Evolutionary conservation across 2,888 invertebrate genomes (phyloP).

Genomic region (Zhengitettix transpicula): DNA sequence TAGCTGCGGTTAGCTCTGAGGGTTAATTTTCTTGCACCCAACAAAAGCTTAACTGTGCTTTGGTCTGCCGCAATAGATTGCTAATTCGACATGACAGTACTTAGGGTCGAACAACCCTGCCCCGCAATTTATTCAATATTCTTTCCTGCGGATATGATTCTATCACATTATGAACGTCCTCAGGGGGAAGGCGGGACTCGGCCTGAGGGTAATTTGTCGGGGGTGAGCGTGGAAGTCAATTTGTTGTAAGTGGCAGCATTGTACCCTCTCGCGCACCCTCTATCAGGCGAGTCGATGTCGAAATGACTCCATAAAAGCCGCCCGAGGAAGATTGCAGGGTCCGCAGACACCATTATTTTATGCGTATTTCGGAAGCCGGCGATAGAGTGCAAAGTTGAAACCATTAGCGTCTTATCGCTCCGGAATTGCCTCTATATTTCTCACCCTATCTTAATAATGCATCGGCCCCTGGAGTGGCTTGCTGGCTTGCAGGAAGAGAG

Average conservation of each 20-base stretch:
- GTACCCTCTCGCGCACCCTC: neutral
- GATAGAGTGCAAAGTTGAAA: conserved; percentile 41
- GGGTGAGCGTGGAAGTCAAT: conserved; percentile 8
- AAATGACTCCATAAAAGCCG: conserved; percentile 7
- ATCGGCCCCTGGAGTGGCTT: conserved; percentile 19
- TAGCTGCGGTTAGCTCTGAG: too few relatives aligned
- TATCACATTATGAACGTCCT: conserved; percentile 6
- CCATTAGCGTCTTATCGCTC: conserved; percentile 38
- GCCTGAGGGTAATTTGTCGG: neutral
- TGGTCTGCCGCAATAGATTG: neutral
- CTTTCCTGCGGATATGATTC: conserved; percentile 8
- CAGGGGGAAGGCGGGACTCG: neutral
- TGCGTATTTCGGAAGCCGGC: conserved; percentile 18
- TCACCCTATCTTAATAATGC: conserved; percentile 29
- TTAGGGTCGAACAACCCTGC: neutral
- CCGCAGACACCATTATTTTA: conserved; percentile 12
- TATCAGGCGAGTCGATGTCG: conserved; percentile 5
- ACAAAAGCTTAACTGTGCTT: too few relatives aligned
- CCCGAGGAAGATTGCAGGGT: conserved; percentile 1
- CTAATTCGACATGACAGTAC: neutral
- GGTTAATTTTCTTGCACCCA: too few relatives aligned
- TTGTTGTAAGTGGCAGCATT: conserved; percentile 13
- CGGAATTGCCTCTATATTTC: conserved; percentile 34
- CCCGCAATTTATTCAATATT: conserved; percentile 11
- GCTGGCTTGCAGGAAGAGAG: neutral